Percentiles rank a stretch among this genome's conserved stretches.
Evolutionary conservation across 2,888 invertebrate genomes (phyloP).

Genomic region (Apotomis betuletana): DNA sequence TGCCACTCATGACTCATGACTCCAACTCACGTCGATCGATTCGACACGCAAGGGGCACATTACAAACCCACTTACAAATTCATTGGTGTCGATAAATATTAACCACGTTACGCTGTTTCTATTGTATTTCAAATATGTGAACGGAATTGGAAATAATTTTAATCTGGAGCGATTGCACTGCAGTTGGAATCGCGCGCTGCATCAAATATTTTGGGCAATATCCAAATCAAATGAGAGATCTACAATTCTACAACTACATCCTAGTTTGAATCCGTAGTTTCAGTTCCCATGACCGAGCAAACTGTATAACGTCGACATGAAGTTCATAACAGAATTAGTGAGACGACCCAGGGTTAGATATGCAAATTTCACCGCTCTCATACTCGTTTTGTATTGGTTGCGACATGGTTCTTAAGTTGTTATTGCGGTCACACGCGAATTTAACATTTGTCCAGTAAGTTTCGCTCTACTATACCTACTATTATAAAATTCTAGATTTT

Average conservation of each 20-base stretch:
- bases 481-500: too few species aligned
- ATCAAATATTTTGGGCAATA: conserved; percentile 8
- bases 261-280: conserved; percentile 7
- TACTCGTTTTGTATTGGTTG: conserved; percentile 26
- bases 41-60: too few species aligned
- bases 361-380: conserved; percentile 32
- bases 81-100: too few species aligned
- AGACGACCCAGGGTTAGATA: conserved; percentile 16
- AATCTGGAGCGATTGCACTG: background rate
- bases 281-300: conserved; percentile 13
- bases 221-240: background rate
- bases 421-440: conserved; percentile 9
- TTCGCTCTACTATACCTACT: too few species aligned
- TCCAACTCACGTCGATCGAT: too few species aligned
- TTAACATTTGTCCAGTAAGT: background rate
- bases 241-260: background rate
- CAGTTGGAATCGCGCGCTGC: conserved; percentile 1
- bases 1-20: too few species aligned
- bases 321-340: conserved; percentile 31
- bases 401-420: conserved; percentile 21
- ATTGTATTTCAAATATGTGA: too few species aligned
- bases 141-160: background rate
- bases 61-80: too few species aligned
- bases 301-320: conserved; percentile 6
- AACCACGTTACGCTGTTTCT: too few species aligned